These are phyloP conservation scores for Aphrophora alni DNA, from an alignment of 2,888 invertebrate species.

Conservation along the genomic window DNA sequence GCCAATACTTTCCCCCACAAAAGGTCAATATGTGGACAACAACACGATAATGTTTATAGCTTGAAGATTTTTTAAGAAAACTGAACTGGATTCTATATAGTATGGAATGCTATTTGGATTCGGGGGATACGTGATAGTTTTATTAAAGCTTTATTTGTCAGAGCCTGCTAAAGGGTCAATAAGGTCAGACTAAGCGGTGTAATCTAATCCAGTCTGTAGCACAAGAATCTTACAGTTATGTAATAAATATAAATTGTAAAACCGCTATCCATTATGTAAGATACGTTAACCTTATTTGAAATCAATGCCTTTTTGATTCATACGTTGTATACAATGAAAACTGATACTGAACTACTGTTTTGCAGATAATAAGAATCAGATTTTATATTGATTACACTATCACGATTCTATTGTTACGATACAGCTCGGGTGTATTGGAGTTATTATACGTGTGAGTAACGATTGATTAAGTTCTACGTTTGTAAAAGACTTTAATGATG, in stretches of 20 bases:
- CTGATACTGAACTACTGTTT: background rate
- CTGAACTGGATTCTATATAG: background rate
- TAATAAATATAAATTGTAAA: background rate
- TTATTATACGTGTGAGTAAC: too few species aligned
- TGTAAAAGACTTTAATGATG: too few species aligned
- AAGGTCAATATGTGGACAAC: too few species aligned
- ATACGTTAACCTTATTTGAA: background rate
- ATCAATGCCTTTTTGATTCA: background rate
- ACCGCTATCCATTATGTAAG: background rate
- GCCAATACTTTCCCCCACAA: too few species aligned
- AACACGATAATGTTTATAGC: too few species aligned
- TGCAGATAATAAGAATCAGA: background rate
- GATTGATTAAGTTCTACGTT: too few species aligned
- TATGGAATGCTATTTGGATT: background rate
- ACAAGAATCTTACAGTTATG: background rate
- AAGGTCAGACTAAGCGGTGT: background rate
- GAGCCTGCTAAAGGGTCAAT: background rate
- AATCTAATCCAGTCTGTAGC: background rate
- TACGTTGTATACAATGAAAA: background rate
- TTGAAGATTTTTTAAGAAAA: background rate
- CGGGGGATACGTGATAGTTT: background rate
- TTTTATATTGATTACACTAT: background rate
- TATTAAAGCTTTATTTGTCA: background rate
- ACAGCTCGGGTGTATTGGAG: too few species aligned
- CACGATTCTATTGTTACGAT: background rate